Evolutionary conservation across 2,888 invertebrate species (phyloP).

Genomic region (Geotrupes spiniger): DNA sequence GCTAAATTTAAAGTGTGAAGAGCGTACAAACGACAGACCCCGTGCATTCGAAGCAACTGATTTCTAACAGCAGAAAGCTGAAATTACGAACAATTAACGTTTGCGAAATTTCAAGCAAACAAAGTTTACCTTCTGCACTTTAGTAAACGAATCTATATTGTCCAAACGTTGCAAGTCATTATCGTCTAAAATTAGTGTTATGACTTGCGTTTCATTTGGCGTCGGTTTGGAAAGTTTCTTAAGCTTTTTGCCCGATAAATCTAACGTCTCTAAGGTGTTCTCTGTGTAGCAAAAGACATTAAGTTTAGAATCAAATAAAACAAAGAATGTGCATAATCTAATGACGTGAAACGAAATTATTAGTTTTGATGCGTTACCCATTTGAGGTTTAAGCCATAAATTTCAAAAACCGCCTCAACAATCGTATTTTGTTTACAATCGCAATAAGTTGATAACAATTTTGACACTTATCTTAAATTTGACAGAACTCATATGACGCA

Average conservation of each 20-base stretch:
- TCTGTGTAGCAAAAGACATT: constrained; percentile 28
- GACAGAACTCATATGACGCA: constrained; percentile 28
- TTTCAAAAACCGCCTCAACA: constrained; percentile 8
- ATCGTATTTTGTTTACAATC: constrained; percentile 20
- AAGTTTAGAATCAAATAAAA: background rate
- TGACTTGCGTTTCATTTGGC: constrained; percentile 65
- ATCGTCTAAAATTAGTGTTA: constrained; percentile 75
- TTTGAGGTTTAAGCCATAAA: constrained; percentile 23
- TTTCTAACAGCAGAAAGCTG: constrained; percentile 85
- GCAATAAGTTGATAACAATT: constrained; percentile 19
- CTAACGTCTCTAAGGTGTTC: constrained; percentile 57
- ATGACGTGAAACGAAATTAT: background rate
- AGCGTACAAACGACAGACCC: constrained; percentile 75
- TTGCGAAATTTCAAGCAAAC: constrained; percentile 17
- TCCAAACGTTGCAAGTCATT: constrained; percentile 86
- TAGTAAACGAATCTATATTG: constrained; percentile 78
- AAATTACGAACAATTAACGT: constrained; percentile 34
- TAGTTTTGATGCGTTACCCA: constrained; percentile 23
- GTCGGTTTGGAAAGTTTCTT: constrained; percentile 78
- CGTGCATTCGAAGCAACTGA: constrained; percentile 83
- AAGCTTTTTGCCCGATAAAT: constrained; percentile 75
- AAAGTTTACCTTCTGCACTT: constrained; percentile 66
- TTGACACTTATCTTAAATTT: constrained; percentile 25
- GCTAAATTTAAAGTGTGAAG: constrained; percentile 79
- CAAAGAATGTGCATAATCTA: background rate